Evolutionary conservation across 2,888 invertebrate species (phyloP).

Genomic region (Fragum whitleyi): DNA sequence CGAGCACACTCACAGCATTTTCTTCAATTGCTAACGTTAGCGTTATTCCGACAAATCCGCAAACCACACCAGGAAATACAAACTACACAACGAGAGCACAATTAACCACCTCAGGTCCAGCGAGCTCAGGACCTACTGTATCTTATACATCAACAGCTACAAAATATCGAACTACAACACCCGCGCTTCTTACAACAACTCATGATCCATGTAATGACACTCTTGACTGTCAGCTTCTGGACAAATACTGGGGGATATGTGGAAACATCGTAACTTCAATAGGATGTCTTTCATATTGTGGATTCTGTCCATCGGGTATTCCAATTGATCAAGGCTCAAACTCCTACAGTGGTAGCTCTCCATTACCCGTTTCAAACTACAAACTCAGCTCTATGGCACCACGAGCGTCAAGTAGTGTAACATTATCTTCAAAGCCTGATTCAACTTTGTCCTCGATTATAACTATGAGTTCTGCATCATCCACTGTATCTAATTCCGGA

Average conservation of each 20-base stretch:
- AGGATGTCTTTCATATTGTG: constrained; percentile 42
- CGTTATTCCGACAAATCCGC: background rate
- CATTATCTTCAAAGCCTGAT: background rate
- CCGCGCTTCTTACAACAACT: constrained; percentile 23
- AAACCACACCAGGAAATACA: background rate
- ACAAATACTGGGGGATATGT: constrained; percentile 43
- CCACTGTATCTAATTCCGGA: background rate
- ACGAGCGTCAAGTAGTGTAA: background rate
- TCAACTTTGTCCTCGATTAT: background rate
- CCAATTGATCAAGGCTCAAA: constrained; percentile 22
- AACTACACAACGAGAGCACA: background rate
- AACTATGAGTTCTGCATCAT: too few species aligned
- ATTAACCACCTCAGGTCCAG: background rate
- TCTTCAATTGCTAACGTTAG: background rate
- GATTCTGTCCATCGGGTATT: constrained; percentile 34
- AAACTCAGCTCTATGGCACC: background rate
- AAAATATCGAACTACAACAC: background rate
- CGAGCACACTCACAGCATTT: background rate
- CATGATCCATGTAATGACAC: constrained; percentile 44
- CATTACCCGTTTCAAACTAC: background rate
- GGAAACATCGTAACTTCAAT: constrained; percentile 30
- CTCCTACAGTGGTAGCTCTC: background rate
- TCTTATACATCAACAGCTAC: background rate
- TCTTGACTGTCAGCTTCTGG: constrained; percentile 38
- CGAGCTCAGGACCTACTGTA: background rate